These are phyloP conservation scores for Enteromius radiatus DNA, from an alignment of 2,797 vertebrate species.

Conservation along the genomic window DNA sequence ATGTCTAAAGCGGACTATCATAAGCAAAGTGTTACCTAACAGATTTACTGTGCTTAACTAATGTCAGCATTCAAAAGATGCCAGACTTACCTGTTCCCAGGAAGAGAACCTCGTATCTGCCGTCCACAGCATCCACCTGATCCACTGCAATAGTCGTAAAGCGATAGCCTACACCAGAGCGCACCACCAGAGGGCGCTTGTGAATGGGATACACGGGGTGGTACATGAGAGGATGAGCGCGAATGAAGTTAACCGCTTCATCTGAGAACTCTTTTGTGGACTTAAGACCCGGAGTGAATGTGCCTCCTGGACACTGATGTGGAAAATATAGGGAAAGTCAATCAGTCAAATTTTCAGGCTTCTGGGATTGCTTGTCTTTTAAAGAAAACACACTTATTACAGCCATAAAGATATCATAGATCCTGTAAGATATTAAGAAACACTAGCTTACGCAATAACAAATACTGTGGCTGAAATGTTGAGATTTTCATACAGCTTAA, in stretches of 20 bases:
- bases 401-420: background rate
- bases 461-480: background rate
- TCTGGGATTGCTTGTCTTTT: background rate
- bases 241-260: constrained; percentile 84
- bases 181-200: constrained; percentile 85
- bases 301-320: constrained; percentile 85
- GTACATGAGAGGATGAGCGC: constrained; percentile 86
- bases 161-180: constrained; percentile 83
- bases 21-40: background rate
- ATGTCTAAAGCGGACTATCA: too few relatives aligned
- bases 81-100: constrained; percentile 82
- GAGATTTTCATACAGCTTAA: background rate
- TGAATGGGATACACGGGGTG: constrained; percentile 83
- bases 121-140: constrained; percentile 85
- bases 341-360: background rate
- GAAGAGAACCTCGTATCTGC: constrained; percentile 86
- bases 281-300: constrained; percentile 82
- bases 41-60: background rate
- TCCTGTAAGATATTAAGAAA: background rate
- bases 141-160: constrained; percentile 86
- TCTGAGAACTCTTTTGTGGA: constrained; percentile 86
- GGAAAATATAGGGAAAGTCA: constrained; percentile 12
- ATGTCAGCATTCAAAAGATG: background rate
- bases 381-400: background rate
- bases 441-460: background rate